Percentiles rank a stretch among this genome's conserved stretches.
Conservation (phyloP, 30 jellyfish, hydroid and myxozoan genomes). For the Pseudorhiza aurosa region DNA sequence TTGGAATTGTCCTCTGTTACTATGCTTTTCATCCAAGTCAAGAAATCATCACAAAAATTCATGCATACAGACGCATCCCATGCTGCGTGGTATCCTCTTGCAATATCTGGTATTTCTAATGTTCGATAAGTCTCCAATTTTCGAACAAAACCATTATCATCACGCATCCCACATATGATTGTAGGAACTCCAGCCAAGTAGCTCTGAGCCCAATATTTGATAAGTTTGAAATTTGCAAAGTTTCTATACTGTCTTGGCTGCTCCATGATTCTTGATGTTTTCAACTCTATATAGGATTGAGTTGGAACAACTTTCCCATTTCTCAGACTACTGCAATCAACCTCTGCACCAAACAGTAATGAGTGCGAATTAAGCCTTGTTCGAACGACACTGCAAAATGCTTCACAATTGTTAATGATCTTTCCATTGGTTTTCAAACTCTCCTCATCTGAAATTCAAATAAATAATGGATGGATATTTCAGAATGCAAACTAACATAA, state of each 20-base stretch:
- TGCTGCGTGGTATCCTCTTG: constrained; percentile 7
- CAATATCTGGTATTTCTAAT: constrained; percentile 70
- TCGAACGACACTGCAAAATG: constrained; percentile 85
- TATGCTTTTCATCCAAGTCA: constrained; percentile 70
- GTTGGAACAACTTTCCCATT: constrained; percentile 71
- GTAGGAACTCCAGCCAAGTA: constrained; percentile 90
- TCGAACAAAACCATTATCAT: constrained; percentile 87
- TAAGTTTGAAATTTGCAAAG: constrained; percentile 81
- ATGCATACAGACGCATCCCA: constrained; percentile 85
- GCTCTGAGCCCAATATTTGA: constrained; percentile 97
- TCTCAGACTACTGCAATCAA: constrained; percentile 71
- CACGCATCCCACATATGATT: constrained; percentile 88
- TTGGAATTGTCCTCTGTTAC: constrained; percentile 55
- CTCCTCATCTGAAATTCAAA: too few species aligned
- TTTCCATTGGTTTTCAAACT: too few species aligned
- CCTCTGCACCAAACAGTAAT: constrained; percentile 89
- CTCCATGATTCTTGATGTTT: constrained; percentile 78
- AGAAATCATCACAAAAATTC: constrained; percentile 74
- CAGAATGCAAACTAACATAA: too few species aligned
- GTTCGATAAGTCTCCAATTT: constrained; percentile 55
- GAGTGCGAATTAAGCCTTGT: constrained; percentile 78
- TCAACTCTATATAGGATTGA: constrained; percentile 74
- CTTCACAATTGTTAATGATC: constrained; percentile 78
- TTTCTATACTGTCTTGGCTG: constrained; percentile 53
- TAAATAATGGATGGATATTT: too few species aligned